Conservation (phyloP, 1,140 invertebrate species). For the Semibalanus balanoides region DNA sequence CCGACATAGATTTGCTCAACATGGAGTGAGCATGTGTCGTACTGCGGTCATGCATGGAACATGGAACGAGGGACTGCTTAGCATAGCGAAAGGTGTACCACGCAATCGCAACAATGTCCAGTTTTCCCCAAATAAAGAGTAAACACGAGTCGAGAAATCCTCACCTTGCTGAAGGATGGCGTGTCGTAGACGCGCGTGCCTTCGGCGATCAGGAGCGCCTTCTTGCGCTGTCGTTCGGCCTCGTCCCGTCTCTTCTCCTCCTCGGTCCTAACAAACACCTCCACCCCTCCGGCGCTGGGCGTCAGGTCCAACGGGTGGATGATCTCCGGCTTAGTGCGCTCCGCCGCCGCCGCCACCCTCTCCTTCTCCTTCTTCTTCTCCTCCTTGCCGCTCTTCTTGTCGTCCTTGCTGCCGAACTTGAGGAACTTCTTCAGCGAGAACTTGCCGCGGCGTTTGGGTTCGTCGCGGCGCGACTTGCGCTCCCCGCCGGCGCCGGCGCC, state of each 20-base stretch:
- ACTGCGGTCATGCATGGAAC: too few relatives aligned
- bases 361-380: constrained; percentile 29
- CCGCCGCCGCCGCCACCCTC: constrained; percentile 15
- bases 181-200: constrained; percentile 3
- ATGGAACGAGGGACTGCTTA: too few relatives aligned
- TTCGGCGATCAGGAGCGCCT: constrained; percentile 4
- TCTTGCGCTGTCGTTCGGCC: constrained; percentile 7
- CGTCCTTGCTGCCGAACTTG: constrained; percentile 53
- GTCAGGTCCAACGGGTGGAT: constrained; percentile 75
- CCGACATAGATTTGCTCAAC: too few relatives aligned
- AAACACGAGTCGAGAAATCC: too few relatives aligned
- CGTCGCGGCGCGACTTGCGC: constrained; percentile 8
- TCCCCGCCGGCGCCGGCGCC: constrained; percentile 6
- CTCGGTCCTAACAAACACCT: neutral
- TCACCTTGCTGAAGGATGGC: constrained; percentile 1
- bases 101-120: too few relatives aligned
- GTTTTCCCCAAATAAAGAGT: too few relatives aligned
- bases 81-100: too few relatives aligned
- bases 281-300: constrained; percentile 41
- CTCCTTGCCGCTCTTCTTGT: constrained; percentile 37
- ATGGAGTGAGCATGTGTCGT: too few relatives aligned
- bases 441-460: constrained; percentile 23
- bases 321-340: constrained; percentile 46
- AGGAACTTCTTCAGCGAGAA: constrained; percentile 72
- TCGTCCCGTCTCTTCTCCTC: neutral